Conservation (phyloP, 2,797 vertebrate genomes). For the Menidia menidia region DNA sequence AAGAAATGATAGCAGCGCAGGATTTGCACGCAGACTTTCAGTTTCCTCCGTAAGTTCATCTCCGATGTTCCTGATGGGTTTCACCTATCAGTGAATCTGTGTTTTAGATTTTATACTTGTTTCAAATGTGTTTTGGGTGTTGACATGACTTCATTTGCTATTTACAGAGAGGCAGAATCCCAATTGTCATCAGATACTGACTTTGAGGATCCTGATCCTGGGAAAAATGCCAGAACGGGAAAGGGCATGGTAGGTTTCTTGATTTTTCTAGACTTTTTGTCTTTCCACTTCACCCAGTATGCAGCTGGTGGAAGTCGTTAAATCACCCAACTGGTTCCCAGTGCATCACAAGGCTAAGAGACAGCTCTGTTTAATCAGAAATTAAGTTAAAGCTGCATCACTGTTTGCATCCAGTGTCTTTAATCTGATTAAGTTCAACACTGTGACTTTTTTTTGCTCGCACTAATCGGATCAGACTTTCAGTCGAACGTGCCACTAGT, state of each 20-base stretch:
- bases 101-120: not conserved
- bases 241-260: slow-evolving; percentile 87
- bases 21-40: slow-evolving; percentile 81
- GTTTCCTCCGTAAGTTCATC: slow-evolving; percentile 73
- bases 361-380: slow-evolving; percentile 10
- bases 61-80: not conserved
- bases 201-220: slow-evolving; percentile 93
- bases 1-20: slow-evolving; percentile 84
- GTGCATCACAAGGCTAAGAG: slow-evolving; percentile 2
- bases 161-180: slow-evolving; percentile 91
- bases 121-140: not conserved
- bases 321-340: slow-evolving; percentile 13
- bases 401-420: slow-evolving; percentile 13
- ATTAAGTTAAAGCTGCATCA: not conserved
- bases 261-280: not conserved
- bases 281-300: slow-evolving; percentile 9
- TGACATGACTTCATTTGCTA: slow-evolving; percentile 23
- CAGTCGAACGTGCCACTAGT: not conserved
- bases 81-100: not conserved
- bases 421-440: slow-evolving; percentile 6
- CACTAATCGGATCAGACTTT: slow-evolving; percentile 5
- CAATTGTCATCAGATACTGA: slow-evolving; percentile 95
- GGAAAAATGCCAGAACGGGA: slow-evolving; percentile 88
- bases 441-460: slow-evolving; percentile 8
- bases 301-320: slow-evolving; percentile 5